Base-by-base conservation (phyloP, 1,140 invertebrate species). In the Pseudoatta argentina region DNA sequence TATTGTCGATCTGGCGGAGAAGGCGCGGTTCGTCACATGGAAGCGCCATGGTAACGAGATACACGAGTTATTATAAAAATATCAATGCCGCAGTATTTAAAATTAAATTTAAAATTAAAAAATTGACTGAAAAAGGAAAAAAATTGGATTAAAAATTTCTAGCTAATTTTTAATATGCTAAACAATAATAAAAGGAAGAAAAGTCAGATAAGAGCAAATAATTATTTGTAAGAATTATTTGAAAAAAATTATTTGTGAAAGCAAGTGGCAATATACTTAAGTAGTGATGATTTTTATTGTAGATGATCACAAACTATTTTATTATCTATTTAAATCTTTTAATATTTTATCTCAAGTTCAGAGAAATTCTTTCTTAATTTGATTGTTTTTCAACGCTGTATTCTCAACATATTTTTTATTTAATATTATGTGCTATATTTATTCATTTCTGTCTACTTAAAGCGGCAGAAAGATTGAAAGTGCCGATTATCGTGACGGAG, bases 1-100 rank as follows among this genome's bases (percentile, higher is more conserved):
- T 93, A 92, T 98, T 55, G 94, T 95, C 1, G 96, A 97, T 92
- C 95, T 97, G 81, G 92, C 96, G n/a, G 96, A 97, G 88, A 97
- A 96, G 95, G 96, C 96, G 51, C 94, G 96, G 86, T 97, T 97
- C 93, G 95, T 96, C 78, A 95, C 96, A 55, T 96, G 96, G 90
- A 97, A 97, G 94, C 96, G 96, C 91, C 95, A 96, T 93, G 95
- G 96, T 96, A 94, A 89, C 39, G 18, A 44, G 53, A 72, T 14
- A 67, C 12, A 24, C 14, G 4, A 55, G 27, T 39, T 5, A 81
- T 44, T 5, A n/a, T n/a, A 71, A 71, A 57, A 69, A 57, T 67
- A 55, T 69, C 14, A 24, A 12, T n/a, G 5, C 4, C 16, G 10
- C 16, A 63, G 7, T 16, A 77, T 34, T 34, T 34, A 7, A 34